Evolutionary conservation across 35 echinoderm and acorn worm species (phyloP).

Genomic region (Apostichopus parvimensis): DNA sequence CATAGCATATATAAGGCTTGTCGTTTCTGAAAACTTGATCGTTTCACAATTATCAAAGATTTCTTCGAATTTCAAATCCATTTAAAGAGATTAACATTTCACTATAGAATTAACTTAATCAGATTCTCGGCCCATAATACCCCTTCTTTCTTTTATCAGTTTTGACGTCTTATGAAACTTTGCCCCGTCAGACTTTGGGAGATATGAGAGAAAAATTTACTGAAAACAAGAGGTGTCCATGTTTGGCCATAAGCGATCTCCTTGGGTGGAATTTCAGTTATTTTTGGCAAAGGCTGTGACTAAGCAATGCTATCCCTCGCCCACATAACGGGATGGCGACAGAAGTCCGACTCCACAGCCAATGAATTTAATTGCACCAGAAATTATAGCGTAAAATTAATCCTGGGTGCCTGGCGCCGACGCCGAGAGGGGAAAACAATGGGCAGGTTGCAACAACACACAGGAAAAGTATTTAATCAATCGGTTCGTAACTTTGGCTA

Average conservation of each 20-base stretch:
- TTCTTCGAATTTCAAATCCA: neutral
- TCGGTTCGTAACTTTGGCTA: conserved; percentile 19
- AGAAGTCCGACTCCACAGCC: conserved; percentile 12
- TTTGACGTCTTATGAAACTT: neutral
- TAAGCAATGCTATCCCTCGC: neutral
- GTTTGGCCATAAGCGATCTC: conserved; percentile 5
- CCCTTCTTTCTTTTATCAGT: neutral
- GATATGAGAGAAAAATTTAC: neutral
- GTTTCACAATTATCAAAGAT: neutral
- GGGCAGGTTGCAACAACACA: neutral
- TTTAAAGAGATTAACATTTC: conserved; percentile 1
- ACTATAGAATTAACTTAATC: conserved; percentile 1
- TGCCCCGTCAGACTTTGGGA: neutral
- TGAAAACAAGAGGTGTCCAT: neutral
- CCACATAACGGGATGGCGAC: neutral
- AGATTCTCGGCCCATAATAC: neutral
- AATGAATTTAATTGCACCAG: conserved; percentile 35
- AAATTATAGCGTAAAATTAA: conserved; percentile 50
- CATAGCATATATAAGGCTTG: neutral
- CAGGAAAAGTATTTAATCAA: conserved; percentile 31
- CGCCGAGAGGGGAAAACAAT: neutral
- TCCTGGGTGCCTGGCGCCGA: neutral
- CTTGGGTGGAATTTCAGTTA: conserved; percentile 43
- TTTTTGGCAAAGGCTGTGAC: neutral
- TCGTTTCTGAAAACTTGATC: conserved; percentile 5